A percentile compares a stretch with the other conserved stretches of the same genome.
Conservation (phyloP, 2,888 invertebrate genomes). For the Dioctria rufipes region DNA sequence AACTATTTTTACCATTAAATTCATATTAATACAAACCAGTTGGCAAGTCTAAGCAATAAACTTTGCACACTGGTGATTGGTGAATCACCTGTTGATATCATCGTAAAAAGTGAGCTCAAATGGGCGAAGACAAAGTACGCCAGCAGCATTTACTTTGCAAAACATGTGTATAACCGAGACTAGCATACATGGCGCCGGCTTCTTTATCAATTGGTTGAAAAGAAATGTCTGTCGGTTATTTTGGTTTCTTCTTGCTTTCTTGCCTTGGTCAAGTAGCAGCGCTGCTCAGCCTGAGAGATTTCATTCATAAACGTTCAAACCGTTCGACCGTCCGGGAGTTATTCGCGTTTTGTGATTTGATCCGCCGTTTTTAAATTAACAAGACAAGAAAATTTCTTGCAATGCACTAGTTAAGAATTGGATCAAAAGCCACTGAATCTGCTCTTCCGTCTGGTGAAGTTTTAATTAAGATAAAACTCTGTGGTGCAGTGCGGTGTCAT, state of each 20-base stretch:
- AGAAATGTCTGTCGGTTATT: slow-evolving; percentile 29
- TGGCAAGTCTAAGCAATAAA: neutral
- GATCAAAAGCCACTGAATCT: too few species aligned
- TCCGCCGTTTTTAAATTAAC: too few species aligned
- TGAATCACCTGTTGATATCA: slow-evolving; percentile 60
- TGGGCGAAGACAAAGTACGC: slow-evolving; percentile 32
- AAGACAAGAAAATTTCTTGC: too few species aligned
- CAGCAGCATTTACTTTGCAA: slow-evolving; percentile 53
- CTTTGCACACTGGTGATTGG: neutral
- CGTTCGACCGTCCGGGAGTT: slow-evolving; percentile 11
- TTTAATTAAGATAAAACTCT: neutral
- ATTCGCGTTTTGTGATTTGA: neutral
- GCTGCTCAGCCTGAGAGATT: slow-evolving; percentile 36
- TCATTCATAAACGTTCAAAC: slow-evolving; percentile 45
- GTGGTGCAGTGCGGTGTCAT: neutral
- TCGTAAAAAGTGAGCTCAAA: slow-evolving; percentile 12
- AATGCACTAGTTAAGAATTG: too few species aligned
- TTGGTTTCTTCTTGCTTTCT: neutral
- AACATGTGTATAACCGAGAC: slow-evolving; percentile 45
- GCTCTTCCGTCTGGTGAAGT: neutral
- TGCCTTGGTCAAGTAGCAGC: neutral
- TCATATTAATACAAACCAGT: too few species aligned
- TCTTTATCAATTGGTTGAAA: slow-evolving; percentile 34
- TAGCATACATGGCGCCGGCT: slow-evolving; percentile 41
- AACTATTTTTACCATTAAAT: too few species aligned